Base-by-base conservation (phyloP, 2,797 vertebrate genomes). In the Sebastolobus altivelis region DNA sequence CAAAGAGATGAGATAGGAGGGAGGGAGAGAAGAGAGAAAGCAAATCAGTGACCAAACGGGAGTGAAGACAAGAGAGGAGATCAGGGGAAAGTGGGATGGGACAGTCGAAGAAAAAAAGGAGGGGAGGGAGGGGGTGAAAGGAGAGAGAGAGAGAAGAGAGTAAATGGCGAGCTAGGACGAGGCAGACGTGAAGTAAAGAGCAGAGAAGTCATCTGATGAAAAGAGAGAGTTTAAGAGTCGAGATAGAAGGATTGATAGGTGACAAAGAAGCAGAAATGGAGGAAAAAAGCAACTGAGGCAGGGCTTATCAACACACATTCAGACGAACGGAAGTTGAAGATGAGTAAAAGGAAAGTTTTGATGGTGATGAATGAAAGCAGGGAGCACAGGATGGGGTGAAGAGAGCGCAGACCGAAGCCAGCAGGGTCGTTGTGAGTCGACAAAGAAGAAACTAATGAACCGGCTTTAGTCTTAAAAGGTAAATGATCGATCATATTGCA, bases 361-460 rank as follows among this genome's bases (percentile, higher is more conserved):
- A 65, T 38, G 73, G 38, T 37, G 40, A 6, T 9, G 5, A 8
- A 67, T 63, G 38, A 59, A 33, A 72, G 27, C 11, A 4, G n/a
- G 13, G 59, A 65, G 31, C 3, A 4, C 11, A 38, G 59, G n/a
- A 55, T 14, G 75, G 65, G 65, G 54, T 46, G 67, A 4, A 3
- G 29, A 54, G 37, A 3, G 33, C 29, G 46, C 18, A 31, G 68
- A 70, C 6, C 52, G 52, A 58, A 69, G 66, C 58, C 13, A 1
- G 27, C 5, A 25, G 25, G n/a, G 37, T 38, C n/a, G 31, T 25
- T 49, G 35, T n/a, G 74, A 79, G 61, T 67, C 18, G 0, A 54
- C 65, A 83, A 25, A 61, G 37, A 61, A 54, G 16, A 66, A 65
- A 18, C 46, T 31, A 65, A 82, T 58, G 73, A 84, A 67, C 11